A percentile compares a stretch with the other conserved stretches of the same genome.
Evolutionary conservation across 2,113 vertebrate species (phyloP).

Genomic region (Excalfactoria chinensis): DNA sequence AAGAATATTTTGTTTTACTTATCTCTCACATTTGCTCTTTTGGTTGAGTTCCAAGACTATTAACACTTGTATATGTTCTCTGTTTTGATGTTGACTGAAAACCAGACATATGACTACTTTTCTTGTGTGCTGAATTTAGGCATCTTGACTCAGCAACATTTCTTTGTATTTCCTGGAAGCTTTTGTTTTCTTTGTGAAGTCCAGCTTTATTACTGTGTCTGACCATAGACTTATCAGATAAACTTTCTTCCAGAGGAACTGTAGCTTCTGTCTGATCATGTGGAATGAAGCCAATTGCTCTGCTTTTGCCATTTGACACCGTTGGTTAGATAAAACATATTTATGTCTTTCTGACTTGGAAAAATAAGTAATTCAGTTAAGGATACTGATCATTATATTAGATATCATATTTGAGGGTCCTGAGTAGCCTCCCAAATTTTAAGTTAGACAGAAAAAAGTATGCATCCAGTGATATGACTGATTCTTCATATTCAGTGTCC

Average conservation of each 20-base stretch:
- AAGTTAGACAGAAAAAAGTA: neutral
- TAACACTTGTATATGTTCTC: neutral
- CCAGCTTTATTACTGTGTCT: neutral
- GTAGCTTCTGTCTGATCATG: neutral
- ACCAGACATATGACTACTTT: neutral
- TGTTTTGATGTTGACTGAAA: neutral
- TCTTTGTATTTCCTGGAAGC: neutral
- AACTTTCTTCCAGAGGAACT: neutral
- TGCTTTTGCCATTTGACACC: neutral
- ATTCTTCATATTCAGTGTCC: neutral
- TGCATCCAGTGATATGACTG: neutral
- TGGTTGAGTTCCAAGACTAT: neutral
- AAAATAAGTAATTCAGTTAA: neutral
- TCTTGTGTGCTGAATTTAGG: neutral
- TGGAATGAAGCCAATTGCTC: neutral
- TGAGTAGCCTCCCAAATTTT: neutral
- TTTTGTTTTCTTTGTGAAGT: neutral
- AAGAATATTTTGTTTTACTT: neutral
- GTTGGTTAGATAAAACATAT: neutral
- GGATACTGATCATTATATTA: neutral
- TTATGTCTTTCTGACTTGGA: constrained; percentile 2
- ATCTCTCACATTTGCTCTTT: neutral
- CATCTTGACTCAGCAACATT: neutral
- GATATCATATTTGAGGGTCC: neutral
- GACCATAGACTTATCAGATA: neutral